Conservation (phyloP, 2,888 invertebrate species). For the Latheticus oryzae region DNA sequence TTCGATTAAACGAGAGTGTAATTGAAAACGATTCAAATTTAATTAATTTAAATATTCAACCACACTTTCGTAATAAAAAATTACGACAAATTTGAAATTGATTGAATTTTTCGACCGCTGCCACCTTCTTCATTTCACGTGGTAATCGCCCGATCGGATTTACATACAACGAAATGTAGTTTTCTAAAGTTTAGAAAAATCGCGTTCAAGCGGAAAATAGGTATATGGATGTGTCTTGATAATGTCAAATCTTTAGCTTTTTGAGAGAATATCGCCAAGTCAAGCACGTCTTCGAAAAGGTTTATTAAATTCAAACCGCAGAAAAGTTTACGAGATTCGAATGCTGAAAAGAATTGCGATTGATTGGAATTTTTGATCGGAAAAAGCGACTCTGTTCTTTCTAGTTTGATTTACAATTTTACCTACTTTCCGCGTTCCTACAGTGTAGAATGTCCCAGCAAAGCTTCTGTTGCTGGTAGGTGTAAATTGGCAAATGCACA, state of each 20-base stretch:
- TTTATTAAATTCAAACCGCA: conserved; percentile 18
- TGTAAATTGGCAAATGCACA: conserved; percentile 15
- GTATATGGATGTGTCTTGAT: conserved; percentile 9
- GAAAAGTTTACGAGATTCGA: conserved; percentile 1
- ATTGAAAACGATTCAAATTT: no score
- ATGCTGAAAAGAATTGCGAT: no score
- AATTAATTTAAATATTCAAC: no score
- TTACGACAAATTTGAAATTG: no score
- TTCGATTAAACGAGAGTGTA: no score
- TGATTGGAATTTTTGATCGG: no score
- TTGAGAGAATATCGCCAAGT: no score
- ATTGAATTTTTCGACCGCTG: no score
- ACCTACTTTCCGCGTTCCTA: conserved; percentile 11
- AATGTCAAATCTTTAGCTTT: no score
- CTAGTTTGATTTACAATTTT: background rate
- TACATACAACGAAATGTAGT: conserved; percentile 14
- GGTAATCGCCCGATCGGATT: conserved; percentile 5
- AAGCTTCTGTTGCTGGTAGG: conserved; percentile 30
- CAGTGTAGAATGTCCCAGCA: conserved; percentile 33
- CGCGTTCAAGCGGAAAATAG: conserved; percentile 27
- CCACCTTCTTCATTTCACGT: no score
- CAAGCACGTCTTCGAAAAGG: conserved; percentile 1
- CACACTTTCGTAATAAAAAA: no score
- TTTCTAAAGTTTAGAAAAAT: conserved; percentile 13
- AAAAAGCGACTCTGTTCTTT: conserved; percentile 1